Base-by-base conservation (phyloP, 2,113 vertebrate genomes). In the Kryptolebias marmoratus region DNA sequence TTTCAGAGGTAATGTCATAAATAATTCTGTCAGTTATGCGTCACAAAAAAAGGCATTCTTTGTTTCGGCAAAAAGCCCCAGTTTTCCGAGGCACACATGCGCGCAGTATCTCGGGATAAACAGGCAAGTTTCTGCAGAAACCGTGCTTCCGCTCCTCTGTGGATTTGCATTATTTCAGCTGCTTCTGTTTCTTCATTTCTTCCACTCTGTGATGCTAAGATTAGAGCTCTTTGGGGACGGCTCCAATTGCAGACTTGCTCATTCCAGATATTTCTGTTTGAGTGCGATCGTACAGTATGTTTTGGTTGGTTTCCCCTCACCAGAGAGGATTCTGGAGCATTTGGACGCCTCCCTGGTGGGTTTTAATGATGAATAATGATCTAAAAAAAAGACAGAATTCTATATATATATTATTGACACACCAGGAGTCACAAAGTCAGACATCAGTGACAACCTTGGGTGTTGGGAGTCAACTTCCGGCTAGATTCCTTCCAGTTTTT, bases 131-230 rank as follows among this genome's bases (percentile, higher is more conserved):
- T 59, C 39, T 13, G 3, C 18, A 11, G n/a, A 18, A 64, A 36
- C 56, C 10, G 28, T 55, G 12, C 30, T 22, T 42, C 69, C 27
- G 12, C 15, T 56, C 32, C 36, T 55, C 48, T 10, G 39, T 42
- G 39, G 55, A 59, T 60, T 54, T 39, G 18, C 12, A 36, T 5
- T n/a, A n/a, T 18, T 10, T 58, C 15, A 14, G 55, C 32, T 52
- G 57, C 47, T 65, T 61, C 61, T 47, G 36, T 57, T n/a, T 45
- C 47, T 50, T 49, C 30, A 42, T 52, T 52, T 52, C n/a, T 52
- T 52, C 7, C 15, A 47, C 13, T 18, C 18, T 12, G 27, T 45
- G 31, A 39, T 28, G 45, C 36, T 32, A 8, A 59, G 28, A 59
- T 70, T 47, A 39, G 30, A 18, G 27, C 31, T 50, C 56, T 50